Evolutionary conservation across 2,888 invertebrate genomes (phyloP).

Genomic region (Phania funesta): DNA sequence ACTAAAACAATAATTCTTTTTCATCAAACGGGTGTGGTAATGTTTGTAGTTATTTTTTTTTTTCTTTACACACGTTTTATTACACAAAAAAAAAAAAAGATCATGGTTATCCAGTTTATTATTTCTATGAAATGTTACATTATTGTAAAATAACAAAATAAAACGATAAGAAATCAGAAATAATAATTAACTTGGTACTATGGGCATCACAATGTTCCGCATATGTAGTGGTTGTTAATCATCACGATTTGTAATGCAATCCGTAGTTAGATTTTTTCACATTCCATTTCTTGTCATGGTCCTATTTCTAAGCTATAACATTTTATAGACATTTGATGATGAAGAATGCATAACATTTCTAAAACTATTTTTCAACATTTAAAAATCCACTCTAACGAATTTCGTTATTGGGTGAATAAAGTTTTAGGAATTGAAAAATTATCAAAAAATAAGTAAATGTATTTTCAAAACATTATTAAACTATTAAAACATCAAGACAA

Average conservation of each 20-base stretch:
- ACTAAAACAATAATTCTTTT: constrained; percentile 25
- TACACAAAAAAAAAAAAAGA: background rate
- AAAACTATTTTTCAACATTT: too few relatives aligned
- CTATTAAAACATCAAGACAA: too few relatives aligned
- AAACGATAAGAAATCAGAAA: constrained; percentile 30
- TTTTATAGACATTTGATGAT: too few relatives aligned
- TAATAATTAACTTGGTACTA: background rate
- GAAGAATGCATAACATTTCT: too few relatives aligned
- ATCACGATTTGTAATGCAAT: constrained; percentile 63
- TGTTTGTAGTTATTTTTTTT: constrained; percentile 26
- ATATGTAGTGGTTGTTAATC: constrained; percentile 37
- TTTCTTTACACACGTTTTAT: constrained; percentile 2
- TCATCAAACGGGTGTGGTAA: constrained; percentile 52
- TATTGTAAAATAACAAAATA: background rate
- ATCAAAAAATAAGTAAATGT: background rate
- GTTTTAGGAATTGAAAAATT: constrained; percentile 19
- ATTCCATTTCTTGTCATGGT: background rate
- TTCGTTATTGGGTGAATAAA: constrained; percentile 11
- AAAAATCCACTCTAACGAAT: background rate
- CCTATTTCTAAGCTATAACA: too few relatives aligned
- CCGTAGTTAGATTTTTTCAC: constrained; percentile 39
- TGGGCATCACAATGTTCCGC: background rate
- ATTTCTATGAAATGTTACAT: constrained; percentile 43
- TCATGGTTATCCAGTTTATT: constrained; percentile 21
- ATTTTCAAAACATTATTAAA: background rate